Conservation (phyloP, 2,113 vertebrate genomes). For the Corynorhinus townsendii region DNA sequence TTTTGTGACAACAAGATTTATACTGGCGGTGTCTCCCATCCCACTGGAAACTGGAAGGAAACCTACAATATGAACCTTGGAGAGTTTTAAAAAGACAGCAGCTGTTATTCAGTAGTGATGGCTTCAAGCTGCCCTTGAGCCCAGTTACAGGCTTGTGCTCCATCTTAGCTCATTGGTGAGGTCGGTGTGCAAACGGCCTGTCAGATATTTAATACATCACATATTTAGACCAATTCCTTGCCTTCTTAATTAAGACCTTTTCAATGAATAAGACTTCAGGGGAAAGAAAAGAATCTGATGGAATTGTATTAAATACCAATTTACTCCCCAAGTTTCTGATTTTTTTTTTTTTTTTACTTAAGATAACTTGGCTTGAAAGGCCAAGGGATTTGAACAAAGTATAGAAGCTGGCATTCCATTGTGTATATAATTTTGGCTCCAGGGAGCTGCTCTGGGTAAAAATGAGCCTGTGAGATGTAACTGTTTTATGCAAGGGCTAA, state of each 20-base stretch:
- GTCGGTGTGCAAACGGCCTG: slow-evolving; percentile 18
- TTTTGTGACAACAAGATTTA: slow-evolving; percentile 86
- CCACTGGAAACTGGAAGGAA: slow-evolving; percentile 86
- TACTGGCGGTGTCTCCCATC: slow-evolving; percentile 83
- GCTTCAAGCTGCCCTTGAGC: slow-evolving; percentile 41
- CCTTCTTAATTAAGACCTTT: slow-evolving; percentile 48
- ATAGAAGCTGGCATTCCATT: slow-evolving; percentile 60
- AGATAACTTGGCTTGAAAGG: slow-evolving; percentile 51
- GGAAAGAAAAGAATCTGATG: slow-evolving; percentile 16
- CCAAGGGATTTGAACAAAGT: slow-evolving; percentile 47
- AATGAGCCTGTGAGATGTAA: slow-evolving; percentile 55
- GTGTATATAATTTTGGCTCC: slow-evolving; percentile 66
- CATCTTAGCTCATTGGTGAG: slow-evolving; percentile 22
- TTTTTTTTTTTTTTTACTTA: background rate
- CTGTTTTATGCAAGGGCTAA: slow-evolving; percentile 68
- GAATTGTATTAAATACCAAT: slow-evolving; percentile 53
- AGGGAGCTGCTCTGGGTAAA: slow-evolving; percentile 72
- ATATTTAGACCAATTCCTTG: slow-evolving; percentile 4
- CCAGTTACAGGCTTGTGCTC: slow-evolving; percentile 47
- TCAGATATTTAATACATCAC: slow-evolving; percentile 35
- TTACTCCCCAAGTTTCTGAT: slow-evolving; percentile 36
- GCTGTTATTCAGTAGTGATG: slow-evolving; percentile 53
- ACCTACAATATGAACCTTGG: slow-evolving; percentile 71
- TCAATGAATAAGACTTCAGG: slow-evolving; percentile 17
- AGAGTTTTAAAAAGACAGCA: slow-evolving; percentile 79